Evolutionary conservation across 2,113 vertebrate genomes (phyloP).

Genomic region (Setophaga petechia): DNA sequence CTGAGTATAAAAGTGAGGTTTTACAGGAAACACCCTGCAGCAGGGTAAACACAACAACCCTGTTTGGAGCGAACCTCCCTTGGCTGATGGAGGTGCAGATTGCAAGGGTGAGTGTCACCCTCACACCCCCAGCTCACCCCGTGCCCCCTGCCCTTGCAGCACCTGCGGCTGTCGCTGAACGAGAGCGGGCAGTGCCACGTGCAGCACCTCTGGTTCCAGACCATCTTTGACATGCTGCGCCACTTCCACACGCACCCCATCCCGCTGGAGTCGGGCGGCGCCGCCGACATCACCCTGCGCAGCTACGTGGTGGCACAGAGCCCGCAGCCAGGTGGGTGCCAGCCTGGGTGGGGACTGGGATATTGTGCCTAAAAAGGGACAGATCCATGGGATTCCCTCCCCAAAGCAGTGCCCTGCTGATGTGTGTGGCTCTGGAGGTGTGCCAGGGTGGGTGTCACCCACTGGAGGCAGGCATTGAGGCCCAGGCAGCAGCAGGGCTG

Average conservation of each 20-base stretch:
- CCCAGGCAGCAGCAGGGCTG: fast-evolving
- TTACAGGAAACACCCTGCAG: background rate
- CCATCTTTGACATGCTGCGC: slow-evolving; percentile 93
- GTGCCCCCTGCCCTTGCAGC: slow-evolving; percentile 71
- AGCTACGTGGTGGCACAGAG: slow-evolving; percentile 90
- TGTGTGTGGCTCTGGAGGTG: background rate
- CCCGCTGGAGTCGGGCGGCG: slow-evolving; percentile 93
- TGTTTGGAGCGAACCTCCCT: background rate
- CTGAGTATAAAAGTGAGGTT: background rate
- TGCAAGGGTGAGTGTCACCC: background rate
- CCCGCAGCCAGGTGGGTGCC: slow-evolving; percentile 75
- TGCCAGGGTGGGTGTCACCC: background rate
- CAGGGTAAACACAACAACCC: background rate
- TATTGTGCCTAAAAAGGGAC: background rate
- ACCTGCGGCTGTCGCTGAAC: slow-evolving; percentile 93
- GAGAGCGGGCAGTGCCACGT: slow-evolving; percentile 95
- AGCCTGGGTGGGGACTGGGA: background rate
- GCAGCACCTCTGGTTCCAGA: slow-evolving; percentile 98
- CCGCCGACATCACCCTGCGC: slow-evolving; percentile 92
- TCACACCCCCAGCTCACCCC: background rate
- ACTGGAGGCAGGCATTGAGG: fast-evolving
- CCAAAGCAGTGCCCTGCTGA: background rate
- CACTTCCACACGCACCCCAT: slow-evolving; percentile 97
- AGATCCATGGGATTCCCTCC: background rate
- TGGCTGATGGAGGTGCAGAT: background rate